A percentile compares a stretch with the other conserved stretches of the same genome.
These are phyloP conservation scores for Polyergus mexicanus DNA, from an alignment of 1,140 invertebrate genomes.

Conservation along the genomic window DNA sequence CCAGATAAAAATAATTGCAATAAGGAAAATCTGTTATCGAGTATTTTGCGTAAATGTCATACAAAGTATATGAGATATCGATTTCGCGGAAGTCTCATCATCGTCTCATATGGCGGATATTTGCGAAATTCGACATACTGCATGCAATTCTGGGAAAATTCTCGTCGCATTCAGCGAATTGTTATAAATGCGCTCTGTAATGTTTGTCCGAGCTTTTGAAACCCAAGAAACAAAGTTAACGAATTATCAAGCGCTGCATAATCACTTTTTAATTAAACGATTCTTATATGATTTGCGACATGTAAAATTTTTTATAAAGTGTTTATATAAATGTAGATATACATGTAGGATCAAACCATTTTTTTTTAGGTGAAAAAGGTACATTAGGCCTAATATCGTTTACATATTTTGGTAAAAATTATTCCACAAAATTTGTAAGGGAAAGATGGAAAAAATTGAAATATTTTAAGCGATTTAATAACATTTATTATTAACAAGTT, in stretches of 20 bases:
- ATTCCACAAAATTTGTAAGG: background rate
- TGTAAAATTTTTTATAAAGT: background rate
- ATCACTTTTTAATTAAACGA: background rate
- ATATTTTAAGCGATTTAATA: background rate
- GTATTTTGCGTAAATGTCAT: slow-evolving; percentile 4
- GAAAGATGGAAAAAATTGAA: background rate
- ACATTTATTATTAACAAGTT: slow-evolving; percentile 40
- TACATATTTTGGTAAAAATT: background rate
- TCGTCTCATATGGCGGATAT: background rate
- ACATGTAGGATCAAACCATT: background rate
- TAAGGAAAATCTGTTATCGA: background rate
- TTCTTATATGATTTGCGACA: background rate
- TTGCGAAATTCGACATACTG: slow-evolving; percentile 24
- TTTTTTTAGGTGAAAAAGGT: background rate
- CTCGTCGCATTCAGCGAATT: background rate
- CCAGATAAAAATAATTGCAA: background rate
- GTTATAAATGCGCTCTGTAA: background rate
- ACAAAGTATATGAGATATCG: slow-evolving; percentile 10
- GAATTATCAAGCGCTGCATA: background rate
- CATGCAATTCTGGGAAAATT: slow-evolving; percentile 4
- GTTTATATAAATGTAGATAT: background rate
- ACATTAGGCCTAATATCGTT: background rate
- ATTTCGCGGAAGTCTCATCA: slow-evolving; percentile 9
- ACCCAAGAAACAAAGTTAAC: background rate
- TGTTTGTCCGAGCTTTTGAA: background rate